Base-by-base conservation (phyloP, 53 echinoderm and acorn worm genomes). In the Mesocentrotus franciscanus region DNA sequence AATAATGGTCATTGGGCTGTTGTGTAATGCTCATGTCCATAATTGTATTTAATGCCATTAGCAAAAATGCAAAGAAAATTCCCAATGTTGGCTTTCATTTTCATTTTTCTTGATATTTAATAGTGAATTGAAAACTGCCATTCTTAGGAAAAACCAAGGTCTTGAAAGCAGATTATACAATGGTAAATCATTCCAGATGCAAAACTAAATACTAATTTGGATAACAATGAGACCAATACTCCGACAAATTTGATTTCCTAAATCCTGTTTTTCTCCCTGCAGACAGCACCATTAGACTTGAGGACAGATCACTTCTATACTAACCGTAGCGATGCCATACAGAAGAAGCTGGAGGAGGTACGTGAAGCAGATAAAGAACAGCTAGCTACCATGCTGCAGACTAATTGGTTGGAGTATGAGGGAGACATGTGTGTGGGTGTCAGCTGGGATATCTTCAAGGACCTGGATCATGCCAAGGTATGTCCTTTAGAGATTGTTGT, bases 401-500 rank as follows among this genome's bases (percentile, higher is more conserved):
- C 90, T 27, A 96, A 61, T 90, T 98, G 99, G 98, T 66, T 85
- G 34, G 97, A 97, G 84, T 96, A 98, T 95, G 95, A 99, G 15
- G 97, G 97, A 49, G 98, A 99, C 61, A 92, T 94, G 20, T 97
- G 96, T 71, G 96, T 95, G 11, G 97, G 97, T 7, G 95, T 99
- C 33, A 97, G 75, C 90, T 99, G 99, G 99, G 96, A 98, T 6
- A 90, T 98, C 9, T 96, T 97, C 68, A 90, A 62, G 34, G 95
- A 97, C 87, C 72, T 99, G 7, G 96, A 97, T 10, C 97, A 99
- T 95, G 99, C 97, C 10, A 96, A 97, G 97, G 98, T 98, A 92
- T 33, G 90, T 61, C 29, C 35, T 32, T 58, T 36, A 12, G 30
- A n/a, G n/a, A n/a, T n/a, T 62, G 12, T 10, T 11, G 32, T 13